Evolutionary conservation across 1,140 invertebrate genomes (phyloP), one percentile per base, ranked within the genome.

Genomic region (Drosophila orosa): DNA sequence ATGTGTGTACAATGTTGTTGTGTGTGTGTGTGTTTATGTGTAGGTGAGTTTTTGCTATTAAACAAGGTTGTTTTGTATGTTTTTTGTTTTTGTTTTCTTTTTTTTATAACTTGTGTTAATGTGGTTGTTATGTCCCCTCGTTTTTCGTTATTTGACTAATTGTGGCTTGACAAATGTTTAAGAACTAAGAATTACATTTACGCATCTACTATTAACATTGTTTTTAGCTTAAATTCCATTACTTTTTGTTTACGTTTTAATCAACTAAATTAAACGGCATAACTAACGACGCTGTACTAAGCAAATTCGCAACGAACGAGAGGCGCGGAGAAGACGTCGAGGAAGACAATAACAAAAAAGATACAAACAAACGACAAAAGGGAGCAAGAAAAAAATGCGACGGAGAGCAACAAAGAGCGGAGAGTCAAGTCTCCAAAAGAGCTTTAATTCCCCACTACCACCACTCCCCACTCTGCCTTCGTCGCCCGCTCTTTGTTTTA

Each of bases 271-370:
- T 86, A 86, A 86, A 86, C 82, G 82, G 75, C 82, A 86, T 86
- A 79, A 79, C 83, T 86, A 86, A 86, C 83, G 79, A 86, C 83
- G 83, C 83, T 86, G 83, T 81, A 86, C 83, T 83, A 86, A 86
- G 76, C 75, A 72, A 79, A 89, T 86, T 72, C 84, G 83, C 71
- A 77, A 56, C 78, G 67, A 81, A 74, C 48, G 74, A 50, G 44
- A 58, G 62, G 62, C 44, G 58, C 47, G 55, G 35, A 65, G 58
- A 50, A 54, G 42, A 45, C 69, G 56, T 33, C 47, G 75, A 65
- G 55, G 56, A 62, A 60, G 61, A 73, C 40, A 69, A 69, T 27
- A 61, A 58, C 48, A 77, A 78, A 54, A 54, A 72, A 73, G 40
- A 62, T 37, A 76, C 56, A 65, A 57, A 66, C 48, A 72, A 47